Evolutionary conservation across 1,140 invertebrate species (phyloP).

Genomic region (Sitophilus oryzae): DNA sequence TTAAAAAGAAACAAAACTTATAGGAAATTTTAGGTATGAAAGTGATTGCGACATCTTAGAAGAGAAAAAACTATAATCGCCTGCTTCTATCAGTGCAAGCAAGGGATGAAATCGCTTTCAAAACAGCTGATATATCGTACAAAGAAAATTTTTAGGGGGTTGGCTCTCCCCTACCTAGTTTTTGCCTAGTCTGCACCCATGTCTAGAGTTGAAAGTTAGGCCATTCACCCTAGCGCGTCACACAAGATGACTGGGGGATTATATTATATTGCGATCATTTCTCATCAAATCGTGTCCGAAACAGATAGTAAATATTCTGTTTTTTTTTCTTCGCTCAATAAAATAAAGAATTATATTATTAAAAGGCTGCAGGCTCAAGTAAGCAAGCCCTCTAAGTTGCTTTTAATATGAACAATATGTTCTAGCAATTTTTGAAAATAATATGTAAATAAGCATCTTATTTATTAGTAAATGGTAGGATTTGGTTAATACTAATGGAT

Average conservation of each 20-base stretch:
- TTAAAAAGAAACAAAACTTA: too few species aligned
- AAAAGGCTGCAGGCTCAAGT: too few species aligned
- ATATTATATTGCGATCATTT: neutral
- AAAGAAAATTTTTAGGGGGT: slow-evolving; percentile 20
- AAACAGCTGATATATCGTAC: slow-evolving; percentile 18
- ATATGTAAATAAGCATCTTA: too few species aligned
- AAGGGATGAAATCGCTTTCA: slow-evolving; percentile 15
- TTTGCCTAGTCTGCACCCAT: slow-evolving; percentile 8
- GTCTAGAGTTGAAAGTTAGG: slow-evolving; percentile 18
- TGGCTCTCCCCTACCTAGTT: slow-evolving; percentile 17
- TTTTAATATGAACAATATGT: too few species aligned
- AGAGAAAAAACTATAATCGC: slow-evolving; percentile 7
- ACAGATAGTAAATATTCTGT: too few species aligned
- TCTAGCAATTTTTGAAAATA: too few species aligned
- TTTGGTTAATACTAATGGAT: too few species aligned
- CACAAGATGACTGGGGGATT: slow-evolving; percentile 7
- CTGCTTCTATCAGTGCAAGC: neutral
- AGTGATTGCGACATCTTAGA: neutral
- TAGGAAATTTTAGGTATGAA: too few species aligned
- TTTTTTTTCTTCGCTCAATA: too few species aligned
- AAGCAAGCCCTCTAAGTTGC: too few species aligned
- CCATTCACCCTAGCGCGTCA: slow-evolving; percentile 19
- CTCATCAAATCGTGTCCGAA: neutral
- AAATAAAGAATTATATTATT: too few species aligned
- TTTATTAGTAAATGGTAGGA: too few species aligned